Percentiles rank a stretch among this genome's conserved stretches.
These are phyloP conservation scores for Montipora cactus DNA, from an alignment of 64 coral and sea anemone genomes.

Conservation along the genomic window DNA sequence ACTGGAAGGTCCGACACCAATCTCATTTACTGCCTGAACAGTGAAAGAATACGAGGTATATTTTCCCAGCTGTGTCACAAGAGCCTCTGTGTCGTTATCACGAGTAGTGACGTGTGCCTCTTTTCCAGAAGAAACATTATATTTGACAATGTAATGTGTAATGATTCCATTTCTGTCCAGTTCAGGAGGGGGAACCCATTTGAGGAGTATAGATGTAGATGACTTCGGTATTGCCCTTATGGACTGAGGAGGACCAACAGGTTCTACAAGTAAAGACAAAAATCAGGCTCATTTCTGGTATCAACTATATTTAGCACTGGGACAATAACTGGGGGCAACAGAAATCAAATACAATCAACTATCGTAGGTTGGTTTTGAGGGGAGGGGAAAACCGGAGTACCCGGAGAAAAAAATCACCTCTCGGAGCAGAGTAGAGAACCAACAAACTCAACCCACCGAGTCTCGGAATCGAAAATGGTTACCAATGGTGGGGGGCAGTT, in stretches of 20 bases:
- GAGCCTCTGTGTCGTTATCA: conserved; percentile 46
- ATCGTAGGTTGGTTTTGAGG: too few species aligned
- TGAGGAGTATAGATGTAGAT: conserved; percentile 66
- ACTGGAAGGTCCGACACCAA: conserved; percentile 73
- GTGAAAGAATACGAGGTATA: conserved; percentile 79
- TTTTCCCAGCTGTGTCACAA: conserved; percentile 46
- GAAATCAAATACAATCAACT: too few species aligned
- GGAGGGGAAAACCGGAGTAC: too few species aligned
- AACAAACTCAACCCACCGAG: too few species aligned
- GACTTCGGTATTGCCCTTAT: conserved; percentile 33
- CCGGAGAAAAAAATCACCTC: too few species aligned
- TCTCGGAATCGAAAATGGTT: too few species aligned
- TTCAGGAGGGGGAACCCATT: conserved; percentile 63
- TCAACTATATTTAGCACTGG: too few species aligned
- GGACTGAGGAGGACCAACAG: conserved; percentile 66
- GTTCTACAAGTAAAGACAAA: conserved; percentile 23
- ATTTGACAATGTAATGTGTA: conserved; percentile 64
- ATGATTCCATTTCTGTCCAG: conserved; percentile 71
- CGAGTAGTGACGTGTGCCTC: conserved; percentile 33
- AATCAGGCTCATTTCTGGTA: too few species aligned
- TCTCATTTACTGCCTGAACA: conserved; percentile 60
- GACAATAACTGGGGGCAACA: too few species aligned
- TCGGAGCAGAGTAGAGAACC: too few species aligned
- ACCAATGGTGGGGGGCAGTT: too few species aligned
- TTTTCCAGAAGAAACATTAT: conserved; percentile 19